phyloP scores from a whole-genome alignment of 2,888 invertebrate genomes.

The Biston betularia region DNA sequence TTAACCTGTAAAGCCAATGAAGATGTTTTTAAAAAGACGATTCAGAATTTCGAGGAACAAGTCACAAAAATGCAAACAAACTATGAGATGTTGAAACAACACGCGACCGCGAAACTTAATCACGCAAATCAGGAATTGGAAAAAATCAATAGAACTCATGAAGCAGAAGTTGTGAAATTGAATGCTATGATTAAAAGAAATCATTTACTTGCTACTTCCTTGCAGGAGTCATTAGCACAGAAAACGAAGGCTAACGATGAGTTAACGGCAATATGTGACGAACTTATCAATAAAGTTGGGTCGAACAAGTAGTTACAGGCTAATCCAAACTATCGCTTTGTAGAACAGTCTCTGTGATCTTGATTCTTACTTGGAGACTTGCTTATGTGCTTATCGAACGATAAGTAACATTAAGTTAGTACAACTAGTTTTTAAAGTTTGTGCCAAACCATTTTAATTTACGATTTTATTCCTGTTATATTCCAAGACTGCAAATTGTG shows the following conservation, averaged over 20 bases:
- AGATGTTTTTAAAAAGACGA: conserved; percentile 88
- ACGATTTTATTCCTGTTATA: conserved; percentile 57
- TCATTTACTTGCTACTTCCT: conserved; percentile 93
- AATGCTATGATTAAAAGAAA: conserved; percentile 95
- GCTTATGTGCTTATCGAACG: conserved; percentile 72
- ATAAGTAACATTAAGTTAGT: conserved; percentile 71
- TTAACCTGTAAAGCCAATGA: conserved; percentile 87
- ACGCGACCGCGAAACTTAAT: conserved; percentile 95
- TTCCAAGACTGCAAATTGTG: conserved; percentile 76
- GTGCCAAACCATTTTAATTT: conserved; percentile 71
- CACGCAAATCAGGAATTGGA: conserved; percentile 92
- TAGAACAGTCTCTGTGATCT: conserved; percentile 59
- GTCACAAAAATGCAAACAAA: conserved; percentile 92
- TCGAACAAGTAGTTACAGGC: conserved; percentile 59
- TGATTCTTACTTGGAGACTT: conserved; percentile 59
- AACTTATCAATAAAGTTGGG: conserved; percentile 90
- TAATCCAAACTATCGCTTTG: conserved; percentile 56
- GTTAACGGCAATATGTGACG: conserved; percentile 96
- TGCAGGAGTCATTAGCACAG: conserved; percentile 93
- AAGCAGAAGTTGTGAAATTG: conserved; percentile 93
- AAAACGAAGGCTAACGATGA: conserved; percentile 96
- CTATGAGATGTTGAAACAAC: conserved; percentile 94
- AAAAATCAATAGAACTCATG: conserved; percentile 89
- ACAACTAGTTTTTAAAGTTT: conserved; percentile 55
- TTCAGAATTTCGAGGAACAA: conserved; percentile 89